phyloP scores from a whole-genome alignment of 2,797 vertebrate species.

The Sebastes melanostomus region DNA sequence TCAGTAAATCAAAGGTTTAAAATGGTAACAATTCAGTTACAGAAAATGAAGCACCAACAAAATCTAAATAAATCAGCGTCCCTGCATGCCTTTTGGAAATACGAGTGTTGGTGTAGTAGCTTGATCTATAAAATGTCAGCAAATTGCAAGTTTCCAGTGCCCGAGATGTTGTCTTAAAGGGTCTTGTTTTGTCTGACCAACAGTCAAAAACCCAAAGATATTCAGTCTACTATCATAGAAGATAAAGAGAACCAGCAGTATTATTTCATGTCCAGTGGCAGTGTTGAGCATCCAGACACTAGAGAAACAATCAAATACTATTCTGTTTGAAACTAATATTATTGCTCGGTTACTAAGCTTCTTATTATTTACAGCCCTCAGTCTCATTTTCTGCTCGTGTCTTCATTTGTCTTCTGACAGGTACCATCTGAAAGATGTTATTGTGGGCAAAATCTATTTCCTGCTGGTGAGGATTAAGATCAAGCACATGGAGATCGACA shows the following conservation, averaged over 20 bases:
- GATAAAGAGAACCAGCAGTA: not conserved
- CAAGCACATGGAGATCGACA: constrained; percentile 99
- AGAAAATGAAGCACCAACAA: not conserved
- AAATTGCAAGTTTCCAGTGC: not conserved
- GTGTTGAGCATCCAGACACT: not conserved
- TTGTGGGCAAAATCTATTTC: constrained; percentile 99
- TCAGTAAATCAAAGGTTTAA: not conserved
- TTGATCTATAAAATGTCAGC: not conserved
- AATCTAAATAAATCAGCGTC: not conserved
- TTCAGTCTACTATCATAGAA: not conserved
- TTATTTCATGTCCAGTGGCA: not conserved
- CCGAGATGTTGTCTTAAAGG: not conserved
- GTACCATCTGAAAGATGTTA: constrained; percentile 98
- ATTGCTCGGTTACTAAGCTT: not conserved
- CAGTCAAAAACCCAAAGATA: not conserved
- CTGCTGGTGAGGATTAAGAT: constrained; percentile 98
- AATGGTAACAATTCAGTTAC: not conserved
- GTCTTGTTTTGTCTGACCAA: not conserved
- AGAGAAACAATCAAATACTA: not conserved
- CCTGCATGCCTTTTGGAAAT: not conserved
- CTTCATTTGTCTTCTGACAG: constrained; percentile 65
- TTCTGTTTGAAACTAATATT: not conserved
- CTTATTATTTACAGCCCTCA: not conserved
- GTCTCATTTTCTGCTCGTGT: not conserved
- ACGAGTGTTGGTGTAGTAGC: not conserved